Evolutionary conservation across 2,888 invertebrate genomes (phyloP), one percentile per base, ranked within the genome.

Genomic region (Gandaritis pyraliata): DNA sequence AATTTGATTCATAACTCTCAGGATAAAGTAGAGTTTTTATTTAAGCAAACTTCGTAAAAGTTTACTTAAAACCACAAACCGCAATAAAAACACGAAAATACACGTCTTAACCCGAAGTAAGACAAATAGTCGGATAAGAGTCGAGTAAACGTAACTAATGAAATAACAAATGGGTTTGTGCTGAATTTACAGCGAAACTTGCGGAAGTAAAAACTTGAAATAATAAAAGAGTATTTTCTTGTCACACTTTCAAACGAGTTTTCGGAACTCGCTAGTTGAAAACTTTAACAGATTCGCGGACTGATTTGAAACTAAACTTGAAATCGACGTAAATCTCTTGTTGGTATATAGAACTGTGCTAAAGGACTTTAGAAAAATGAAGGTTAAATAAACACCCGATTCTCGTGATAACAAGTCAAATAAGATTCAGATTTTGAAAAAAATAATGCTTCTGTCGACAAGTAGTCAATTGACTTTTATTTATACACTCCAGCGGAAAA

Each of bases 131-230:
- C n/a, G 45, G 52, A 66, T 65, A 61, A 67, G 64, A 66, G 55
- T 67, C 60, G 43, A 57, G 62, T 67, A 65, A 70, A 66, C 64
- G 66, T 52, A 55, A 58, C 66, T 71, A 72, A 71, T 68, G 64
- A 70, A 64, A 66, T 71, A 69, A 70, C 64, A 68, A 68, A 72
- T 69, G 65, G 66, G 16, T 50, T 58, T 39, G 36, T 45, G 12
- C 39, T 16, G 30, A 58, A 39, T 59, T 64, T 52, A 48, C 49
- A 55, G 43, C 50, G 48, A 56, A 65, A 64, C 59, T 58, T 41
- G 39, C 16, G 48, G 18, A 58, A 51, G 55, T 56, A 60, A 54
- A 64, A 69, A 53, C 45, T 67, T 49, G 43, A 41, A 47, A 58
- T 33, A 39, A 57, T 51, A 58, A 36, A 41, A 47, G 5, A 7